Conservation (phyloP, 1,140 invertebrate species). For the Diplogasteroides magnus region DNA sequence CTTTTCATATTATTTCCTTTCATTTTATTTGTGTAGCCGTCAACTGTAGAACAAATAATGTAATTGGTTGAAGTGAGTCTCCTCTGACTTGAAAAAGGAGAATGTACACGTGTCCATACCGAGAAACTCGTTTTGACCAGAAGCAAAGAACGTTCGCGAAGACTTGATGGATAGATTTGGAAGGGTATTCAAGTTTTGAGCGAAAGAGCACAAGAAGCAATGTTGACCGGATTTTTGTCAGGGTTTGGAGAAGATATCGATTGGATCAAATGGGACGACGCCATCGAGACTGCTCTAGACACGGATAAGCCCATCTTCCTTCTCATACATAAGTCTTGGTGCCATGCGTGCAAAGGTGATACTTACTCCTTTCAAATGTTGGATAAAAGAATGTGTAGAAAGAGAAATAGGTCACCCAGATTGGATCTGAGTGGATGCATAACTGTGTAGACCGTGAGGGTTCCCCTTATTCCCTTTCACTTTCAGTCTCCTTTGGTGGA, state of each 20-base stretch:
- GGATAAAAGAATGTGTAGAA: too few species aligned
- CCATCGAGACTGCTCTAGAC: constrained; percentile 50
- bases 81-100: neutral
- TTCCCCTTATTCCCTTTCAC: constrained; percentile 5
- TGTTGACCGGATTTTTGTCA: neutral
- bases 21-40: neutral
- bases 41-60: neutral
- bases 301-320: constrained; percentile 53
- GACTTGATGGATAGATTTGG: neutral
- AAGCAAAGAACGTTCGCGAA: neutral
- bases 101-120: neutral
- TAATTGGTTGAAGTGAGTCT: too few species aligned
- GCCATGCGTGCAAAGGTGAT: constrained; percentile 53
- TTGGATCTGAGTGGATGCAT: neutral
- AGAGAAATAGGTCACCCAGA: neutral
- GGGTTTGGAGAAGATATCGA: constrained; percentile 49
- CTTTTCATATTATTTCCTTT: neutral
- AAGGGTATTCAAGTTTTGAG: neutral
- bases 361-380: too few species aligned
- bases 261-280: constrained; percentile 54
- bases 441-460: neutral
- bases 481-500: too few species aligned
- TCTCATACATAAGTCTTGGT: constrained; percentile 54
- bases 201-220: too few species aligned
- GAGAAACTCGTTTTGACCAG: neutral